Percentiles rank a stretch among this genome's conserved stretches.
Conservation (phyloP, 2,797 vertebrate genomes). For the Myiotriccus ornatus region DNA sequence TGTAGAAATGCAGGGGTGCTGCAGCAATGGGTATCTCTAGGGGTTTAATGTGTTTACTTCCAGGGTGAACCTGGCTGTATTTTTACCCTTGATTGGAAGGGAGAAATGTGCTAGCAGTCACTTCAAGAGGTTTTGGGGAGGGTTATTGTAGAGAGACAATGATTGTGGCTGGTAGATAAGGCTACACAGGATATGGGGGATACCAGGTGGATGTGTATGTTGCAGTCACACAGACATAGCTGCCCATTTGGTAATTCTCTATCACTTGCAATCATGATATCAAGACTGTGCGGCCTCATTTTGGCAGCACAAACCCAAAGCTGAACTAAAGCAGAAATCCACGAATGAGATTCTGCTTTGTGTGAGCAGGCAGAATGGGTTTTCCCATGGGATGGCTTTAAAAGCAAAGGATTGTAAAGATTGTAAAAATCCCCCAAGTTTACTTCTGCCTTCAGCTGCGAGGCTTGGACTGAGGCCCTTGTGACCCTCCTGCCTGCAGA, state of each 20-base stretch:
- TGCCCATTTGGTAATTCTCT: background rate
- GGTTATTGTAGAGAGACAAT: background rate
- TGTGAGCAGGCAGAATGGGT: background rate
- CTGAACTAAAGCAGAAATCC: background rate
- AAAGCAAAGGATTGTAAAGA: background rate
- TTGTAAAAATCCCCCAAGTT: background rate
- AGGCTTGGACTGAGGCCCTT: background rate
- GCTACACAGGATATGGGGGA: fast-evolving
- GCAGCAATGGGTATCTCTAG: background rate
- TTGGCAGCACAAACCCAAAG: background rate
- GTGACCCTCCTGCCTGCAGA: background rate
- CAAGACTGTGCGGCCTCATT: background rate
- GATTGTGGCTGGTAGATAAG: background rate
- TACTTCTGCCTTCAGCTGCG: background rate
- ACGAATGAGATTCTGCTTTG: background rate
- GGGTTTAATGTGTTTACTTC: background rate
- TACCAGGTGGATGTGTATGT: background rate
- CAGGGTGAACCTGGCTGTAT: background rate
- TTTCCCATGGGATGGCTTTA: background rate
- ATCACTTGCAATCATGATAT: fast-evolving
- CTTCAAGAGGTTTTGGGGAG: background rate
- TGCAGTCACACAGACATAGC: background rate
- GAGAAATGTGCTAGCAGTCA: background rate
- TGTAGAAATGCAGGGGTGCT: background rate
- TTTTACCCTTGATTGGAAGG: background rate